A percentile compares a stretch with the other conserved stretches of the same genome.
phyloP scores from a whole-genome alignment of 1,140 invertebrate species.

The Penaeus japonicus region DNA sequence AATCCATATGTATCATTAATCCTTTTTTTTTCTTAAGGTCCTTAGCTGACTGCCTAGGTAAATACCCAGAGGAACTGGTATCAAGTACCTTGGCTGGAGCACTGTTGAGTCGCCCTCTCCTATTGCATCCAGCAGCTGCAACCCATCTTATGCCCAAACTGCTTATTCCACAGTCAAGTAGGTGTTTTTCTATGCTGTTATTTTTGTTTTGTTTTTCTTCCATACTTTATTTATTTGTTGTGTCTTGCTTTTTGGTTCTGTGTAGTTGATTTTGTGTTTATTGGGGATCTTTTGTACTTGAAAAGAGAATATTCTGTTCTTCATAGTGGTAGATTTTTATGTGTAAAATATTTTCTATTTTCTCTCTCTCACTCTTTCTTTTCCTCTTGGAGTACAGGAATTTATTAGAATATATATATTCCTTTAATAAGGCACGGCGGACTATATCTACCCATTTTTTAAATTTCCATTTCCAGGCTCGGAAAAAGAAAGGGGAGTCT shows the following conservation, averaged over 20 bases:
- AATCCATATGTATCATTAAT: too few species aligned
- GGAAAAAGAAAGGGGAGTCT: neutral
- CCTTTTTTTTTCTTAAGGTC: neutral
- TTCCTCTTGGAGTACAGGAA: too few species aligned
- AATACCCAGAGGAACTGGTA: constrained; percentile 39
- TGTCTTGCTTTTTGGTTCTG: too few species aligned
- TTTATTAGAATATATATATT: neutral
- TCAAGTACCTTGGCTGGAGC: constrained; percentile 39
- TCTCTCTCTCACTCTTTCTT: too few species aligned
- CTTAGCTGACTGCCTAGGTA: neutral
- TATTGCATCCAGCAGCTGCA: constrained; percentile 32
- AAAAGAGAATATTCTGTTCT: neutral
- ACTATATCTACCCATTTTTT: too few species aligned
- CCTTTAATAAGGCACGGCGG: too few species aligned
- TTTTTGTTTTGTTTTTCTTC: neutral
- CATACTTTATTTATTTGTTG: neutral
- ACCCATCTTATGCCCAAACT: constrained; percentile 42
- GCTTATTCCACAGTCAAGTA: constrained; percentile 22
- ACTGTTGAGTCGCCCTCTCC: constrained; percentile 26
- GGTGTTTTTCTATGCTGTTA: neutral
- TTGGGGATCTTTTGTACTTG: too few species aligned
- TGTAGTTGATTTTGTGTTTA: too few species aligned
- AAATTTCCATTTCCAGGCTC: neutral
- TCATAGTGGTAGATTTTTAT: neutral
- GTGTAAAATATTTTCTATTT: neutral